These are phyloP conservation scores for Idris sp. DNA, from an alignment of 1,140 invertebrate species.

Conservation along the genomic window DNA sequence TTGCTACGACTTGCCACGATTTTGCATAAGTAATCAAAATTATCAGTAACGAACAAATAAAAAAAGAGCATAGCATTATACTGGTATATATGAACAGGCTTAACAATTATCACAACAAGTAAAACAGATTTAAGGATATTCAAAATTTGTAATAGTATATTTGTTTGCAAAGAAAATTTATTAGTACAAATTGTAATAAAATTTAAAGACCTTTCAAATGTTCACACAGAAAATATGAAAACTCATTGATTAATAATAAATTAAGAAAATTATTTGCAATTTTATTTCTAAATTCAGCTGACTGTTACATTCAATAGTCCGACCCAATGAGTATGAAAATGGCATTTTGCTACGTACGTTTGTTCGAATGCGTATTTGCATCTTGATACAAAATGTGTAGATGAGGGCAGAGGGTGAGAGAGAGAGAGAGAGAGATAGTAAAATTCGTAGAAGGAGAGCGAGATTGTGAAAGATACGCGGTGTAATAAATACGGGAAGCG, in stretches of 20 bases:
- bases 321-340: constrained; percentile 52
- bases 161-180: no score
- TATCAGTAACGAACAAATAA: no score
- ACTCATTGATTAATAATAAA: no score
- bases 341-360: constrained; percentile 31
- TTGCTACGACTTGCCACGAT: constrained; percentile 2
- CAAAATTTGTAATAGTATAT: no score
- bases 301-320: constrained; percentile 40
- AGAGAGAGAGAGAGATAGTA: constrained; percentile 40
- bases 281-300: constrained; percentile 4
- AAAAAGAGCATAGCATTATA: no score
- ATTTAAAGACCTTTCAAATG: no score
- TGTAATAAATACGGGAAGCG: constrained; percentile 68
- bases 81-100: neutral
- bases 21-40: neutral
- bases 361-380: constrained; percentile 47
- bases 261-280: no score
- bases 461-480: constrained; percentile 54
- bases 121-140: no score
- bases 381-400: constrained; percentile 35
- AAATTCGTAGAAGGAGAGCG: constrained; percentile 33
- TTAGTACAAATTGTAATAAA: no score
- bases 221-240: no score
- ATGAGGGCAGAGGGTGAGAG: constrained; percentile 32
- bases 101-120: no score